Percentiles rank a stretch among this genome's conserved stretches.
These are phyloP conservation scores for Aramus guarauna DNA, from an alignment of 2,113 vertebrate genomes.

Conservation along the genomic window DNA sequence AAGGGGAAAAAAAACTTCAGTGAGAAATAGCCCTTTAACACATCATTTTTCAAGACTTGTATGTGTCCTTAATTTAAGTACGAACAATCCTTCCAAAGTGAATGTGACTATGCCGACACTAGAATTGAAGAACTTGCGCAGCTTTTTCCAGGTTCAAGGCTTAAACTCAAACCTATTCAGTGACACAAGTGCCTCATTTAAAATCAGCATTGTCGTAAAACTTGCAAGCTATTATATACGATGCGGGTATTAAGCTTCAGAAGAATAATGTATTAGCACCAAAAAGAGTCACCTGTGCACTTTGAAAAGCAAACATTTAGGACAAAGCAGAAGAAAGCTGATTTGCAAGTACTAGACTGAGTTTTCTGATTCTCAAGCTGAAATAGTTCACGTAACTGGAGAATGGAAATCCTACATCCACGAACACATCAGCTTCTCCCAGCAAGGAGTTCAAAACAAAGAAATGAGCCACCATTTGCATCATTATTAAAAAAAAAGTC, in stretches of 20 bases:
- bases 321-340: background rate
- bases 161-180: background rate
- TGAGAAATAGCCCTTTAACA: slow-evolving; percentile 19
- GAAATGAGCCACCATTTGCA: background rate
- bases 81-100: background rate
- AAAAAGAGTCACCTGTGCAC: background rate
- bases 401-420: background rate
- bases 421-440: background rate
- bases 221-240: background rate
- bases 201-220: background rate
- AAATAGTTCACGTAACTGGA: background rate
- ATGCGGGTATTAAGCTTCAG: background rate
- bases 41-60: background rate
- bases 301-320: background rate
- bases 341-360: background rate
- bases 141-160: background rate
- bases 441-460: background rate
- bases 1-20: background rate
- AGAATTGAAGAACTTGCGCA: background rate
- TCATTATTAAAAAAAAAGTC: background rate
- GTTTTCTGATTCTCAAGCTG: background rate
- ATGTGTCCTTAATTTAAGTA: background rate
- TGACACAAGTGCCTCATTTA: background rate
- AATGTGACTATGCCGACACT: background rate
- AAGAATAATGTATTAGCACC: background rate